Conservation (phyloP, 2,797 vertebrate species). For the Bovichtus variegatus region DNA sequence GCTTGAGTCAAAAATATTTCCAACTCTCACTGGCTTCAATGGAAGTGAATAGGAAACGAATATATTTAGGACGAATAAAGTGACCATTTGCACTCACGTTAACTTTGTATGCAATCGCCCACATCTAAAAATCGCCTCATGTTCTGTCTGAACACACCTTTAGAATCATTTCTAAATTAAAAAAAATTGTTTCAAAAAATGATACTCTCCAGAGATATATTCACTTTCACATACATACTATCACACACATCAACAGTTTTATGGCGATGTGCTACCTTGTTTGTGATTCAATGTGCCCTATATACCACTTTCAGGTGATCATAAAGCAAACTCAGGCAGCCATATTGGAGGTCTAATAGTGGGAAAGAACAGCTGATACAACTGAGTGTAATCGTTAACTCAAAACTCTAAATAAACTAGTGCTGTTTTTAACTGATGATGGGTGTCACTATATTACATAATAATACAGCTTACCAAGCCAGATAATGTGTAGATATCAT, state of each 20-base stretch:
- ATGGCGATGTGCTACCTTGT: background rate
- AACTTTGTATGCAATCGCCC: background rate
- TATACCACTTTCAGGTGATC: background rate
- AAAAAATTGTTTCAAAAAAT: background rate
- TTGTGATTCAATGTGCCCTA: background rate
- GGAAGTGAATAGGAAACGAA: background rate
- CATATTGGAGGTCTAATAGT: background rate
- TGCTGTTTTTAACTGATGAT: background rate
- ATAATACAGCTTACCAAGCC: background rate
- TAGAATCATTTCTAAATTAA: background rate
- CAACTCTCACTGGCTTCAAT: background rate
- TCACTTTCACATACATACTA: background rate
- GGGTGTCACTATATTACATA: background rate
- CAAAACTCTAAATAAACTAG: background rate
- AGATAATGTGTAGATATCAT: background rate
- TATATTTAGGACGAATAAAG: background rate
- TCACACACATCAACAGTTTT: background rate
- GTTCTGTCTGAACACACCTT: constrained; percentile 23
- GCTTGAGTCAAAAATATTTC: background rate
- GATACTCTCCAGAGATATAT: background rate
- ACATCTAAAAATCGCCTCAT: background rate
- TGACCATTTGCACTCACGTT: background rate
- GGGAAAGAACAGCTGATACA: background rate
- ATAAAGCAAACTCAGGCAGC: background rate
- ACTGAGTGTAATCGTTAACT: background rate